Evolutionary conservation across 1,140 invertebrate species (phyloP), one percentile per base, ranked within the genome.

Genomic region (Pectinophora gossypiella): DNA sequence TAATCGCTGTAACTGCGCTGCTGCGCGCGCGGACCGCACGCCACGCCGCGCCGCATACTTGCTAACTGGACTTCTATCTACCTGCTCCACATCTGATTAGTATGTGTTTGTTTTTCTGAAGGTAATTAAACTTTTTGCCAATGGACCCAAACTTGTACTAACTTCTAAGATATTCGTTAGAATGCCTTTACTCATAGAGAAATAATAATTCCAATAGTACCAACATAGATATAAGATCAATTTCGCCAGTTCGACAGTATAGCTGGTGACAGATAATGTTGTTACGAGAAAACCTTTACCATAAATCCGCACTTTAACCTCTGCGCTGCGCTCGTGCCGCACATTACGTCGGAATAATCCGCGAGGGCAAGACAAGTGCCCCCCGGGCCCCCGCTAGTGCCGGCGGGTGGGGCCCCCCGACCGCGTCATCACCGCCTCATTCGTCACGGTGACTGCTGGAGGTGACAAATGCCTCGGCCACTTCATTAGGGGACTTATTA

Each of bases 1-100:
- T 77, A 82, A 79, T 83, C 64, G 68, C 60, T 64, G 71, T 70
- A 71, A 77, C 65, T 82, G 81, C 79, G 82, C 77, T 72, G 72
- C 71, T 71, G 68, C 72, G 64, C 60, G 48, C 55, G 59, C 65
- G 51, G 27, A 16, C 15, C 18, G 18, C 1, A 9, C 42, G 19
- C 42, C 7, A 19, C 9, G 18, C 42, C 42, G 18, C 42, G 15
- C 42, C 36, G n/a, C n/a, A n/a, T n/a, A n/a, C n/a, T n/a, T n/a
- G n/a, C n/a, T n/a, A n/a, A n/a, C n/a, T n/a, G n/a, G n/a, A n/a
- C n/a, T n/a, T n/a, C n/a, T n/a, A n/a, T n/a, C n/a, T n/a, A n/a
- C n/a, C n/a, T n/a, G n/a, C n/a, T n/a, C n/a, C n/a, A n/a, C n/a
- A n/a, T n/a, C n/a, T n/a, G n/a, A n/a, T n/a, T n/a, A n/a, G n/a